A percentile compares a stretch with the other conserved stretches of the same genome.
Evolutionary conservation across 1,140 invertebrate genomes (phyloP).

Genomic region (Drosophila micromelanica): DNA sequence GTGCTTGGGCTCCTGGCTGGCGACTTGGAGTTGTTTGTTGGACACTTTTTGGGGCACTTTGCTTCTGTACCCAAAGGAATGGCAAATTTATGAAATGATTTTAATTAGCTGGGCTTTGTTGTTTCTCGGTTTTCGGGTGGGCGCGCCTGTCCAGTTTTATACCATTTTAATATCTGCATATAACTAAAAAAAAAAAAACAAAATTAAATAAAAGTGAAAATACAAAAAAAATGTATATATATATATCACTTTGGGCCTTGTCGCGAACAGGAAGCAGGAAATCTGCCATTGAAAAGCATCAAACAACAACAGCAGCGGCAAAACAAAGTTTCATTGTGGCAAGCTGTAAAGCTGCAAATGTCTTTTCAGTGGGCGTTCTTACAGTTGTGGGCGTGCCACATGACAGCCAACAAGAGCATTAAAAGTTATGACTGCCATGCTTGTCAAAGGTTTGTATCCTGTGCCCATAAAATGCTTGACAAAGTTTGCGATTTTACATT

Average conservation of each 20-base stretch:
- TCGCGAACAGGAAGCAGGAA: slow-evolving; percentile 50
- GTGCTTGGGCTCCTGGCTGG: slow-evolving; percentile 22
- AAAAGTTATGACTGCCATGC: slow-evolving; percentile 78
- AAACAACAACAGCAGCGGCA: slow-evolving; percentile 59
- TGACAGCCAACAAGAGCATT: slow-evolving; percentile 60
- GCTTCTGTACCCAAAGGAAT: slow-evolving; percentile 58
- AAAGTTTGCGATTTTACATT: slow-evolving; percentile 49
- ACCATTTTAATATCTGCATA: slow-evolving; percentile 61
- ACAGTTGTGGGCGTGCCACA: slow-evolving; percentile 42
- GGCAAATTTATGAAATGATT: slow-evolving; percentile 79
- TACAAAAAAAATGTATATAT: background rate
- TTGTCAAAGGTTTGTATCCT: slow-evolving; percentile 69
- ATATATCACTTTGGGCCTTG: slow-evolving; percentile 32
- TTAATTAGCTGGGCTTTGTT: slow-evolving; percentile 66
- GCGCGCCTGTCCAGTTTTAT: slow-evolving; percentile 51
- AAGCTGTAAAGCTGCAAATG: slow-evolving; percentile 75
- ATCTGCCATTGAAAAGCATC: slow-evolving; percentile 73
- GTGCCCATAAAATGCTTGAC: slow-evolving; percentile 37
- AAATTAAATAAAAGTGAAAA: slow-evolving; percentile 16
- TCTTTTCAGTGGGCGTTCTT: slow-evolving; percentile 10
- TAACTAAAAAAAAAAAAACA: slow-evolving; percentile 7
- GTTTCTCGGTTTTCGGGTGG: slow-evolving; percentile 4
- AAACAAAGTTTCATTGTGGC: slow-evolving; percentile 73
- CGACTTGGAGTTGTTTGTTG: slow-evolving; percentile 42
- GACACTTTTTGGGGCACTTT: slow-evolving; percentile 43